Percentiles rank a stretch among this genome's conserved stretches.
These are phyloP conservation scores for Prionace glauca DNA, from an alignment of 2,797 vertebrate species.

Conservation along the genomic window DNA sequence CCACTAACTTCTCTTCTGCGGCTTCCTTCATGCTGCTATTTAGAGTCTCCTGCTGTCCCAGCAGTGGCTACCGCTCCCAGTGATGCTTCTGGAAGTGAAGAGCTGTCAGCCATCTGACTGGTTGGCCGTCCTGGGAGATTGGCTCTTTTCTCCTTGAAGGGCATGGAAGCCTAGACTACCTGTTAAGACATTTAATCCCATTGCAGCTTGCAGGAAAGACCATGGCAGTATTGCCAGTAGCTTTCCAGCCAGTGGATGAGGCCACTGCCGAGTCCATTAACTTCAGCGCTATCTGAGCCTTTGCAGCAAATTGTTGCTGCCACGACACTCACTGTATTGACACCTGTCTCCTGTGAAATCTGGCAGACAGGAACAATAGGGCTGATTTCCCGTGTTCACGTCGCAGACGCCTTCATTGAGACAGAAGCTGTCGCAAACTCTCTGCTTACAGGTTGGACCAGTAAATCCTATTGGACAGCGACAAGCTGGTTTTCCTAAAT, in stretches of 20 bases:
- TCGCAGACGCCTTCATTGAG: slow-evolving; percentile 85
- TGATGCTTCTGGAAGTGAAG: neutral
- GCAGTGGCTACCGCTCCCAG: neutral
- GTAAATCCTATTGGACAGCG: slow-evolving; percentile 82
- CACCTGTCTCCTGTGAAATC: slow-evolving; percentile 92
- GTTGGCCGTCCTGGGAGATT: neutral
- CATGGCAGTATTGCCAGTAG: neutral
- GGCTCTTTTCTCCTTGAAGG: neutral
- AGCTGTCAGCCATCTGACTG: neutral
- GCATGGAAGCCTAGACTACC: neutral
- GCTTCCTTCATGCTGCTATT: neutral
- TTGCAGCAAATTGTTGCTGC: neutral
- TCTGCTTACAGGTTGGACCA: slow-evolving; percentile 79
- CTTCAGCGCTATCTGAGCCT: neutral
- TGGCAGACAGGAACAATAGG: slow-evolving; percentile 76
- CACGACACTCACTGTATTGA: slow-evolving; percentile 77
- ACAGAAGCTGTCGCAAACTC: slow-evolving; percentile 81
- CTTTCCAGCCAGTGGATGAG: neutral
- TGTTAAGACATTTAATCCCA: neutral
- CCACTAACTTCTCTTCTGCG: neutral
- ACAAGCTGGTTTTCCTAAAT: slow-evolving; percentile 81
- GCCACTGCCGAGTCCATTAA: neutral
- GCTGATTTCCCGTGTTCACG: slow-evolving; percentile 84
- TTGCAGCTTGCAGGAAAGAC: neutral
- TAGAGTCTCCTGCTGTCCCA: neutral